Base-by-base conservation (phyloP, 2,888 invertebrate species). In the Pristionchus japonicus region DNA sequence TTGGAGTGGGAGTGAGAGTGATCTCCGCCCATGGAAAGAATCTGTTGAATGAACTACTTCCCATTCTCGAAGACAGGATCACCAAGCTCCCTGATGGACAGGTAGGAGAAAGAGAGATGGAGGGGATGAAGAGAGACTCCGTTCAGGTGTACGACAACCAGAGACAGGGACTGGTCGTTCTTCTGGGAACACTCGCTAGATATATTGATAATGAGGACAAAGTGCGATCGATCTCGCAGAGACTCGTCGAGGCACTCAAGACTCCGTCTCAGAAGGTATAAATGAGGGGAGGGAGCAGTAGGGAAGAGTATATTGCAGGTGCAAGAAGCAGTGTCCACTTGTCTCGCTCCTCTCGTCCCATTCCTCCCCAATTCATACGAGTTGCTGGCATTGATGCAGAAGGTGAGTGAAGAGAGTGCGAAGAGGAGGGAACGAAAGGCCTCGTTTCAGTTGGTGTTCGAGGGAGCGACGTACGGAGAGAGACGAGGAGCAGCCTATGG, bases 131-230 rank as follows among this genome's bases (percentile, higher is more conserved):
- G 80, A 52, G 23, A 9, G 52, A 49, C 4, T 31, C 31, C 52
- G 7, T 97, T 0, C 97, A 97, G 57, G 96, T 96, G 89, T 97
- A 96, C 95, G 99, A 99, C 95, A 97, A 97, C 23, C 97, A 98
- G 87, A 96, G 99, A 34, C 98, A 99, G 95, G 97, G 98, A 90
- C 98, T 99, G 88, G 92, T 99, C 88, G 97, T 99, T 94, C 96
- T 99, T 88, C 98, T 99, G 97, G 99, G 99, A 7, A 97, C 97
- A 0, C 96, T 99, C 92, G 99, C 99, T n/a, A 74, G 98, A 99
- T 96, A 96, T 99, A 93, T 87, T 17, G 87, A 80, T 31, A 64
- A 87, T 80, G 80, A 80, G n/a, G 87, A 77, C 40, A 87, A 82
- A 49, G 87, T 87, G 15, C 20, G 80, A 23, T 89, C 98, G n/a